Evolutionary conservation across 2,113 vertebrate species (phyloP), one percentile per base, ranked within the genome.

Genomic region (Dicrurus megarhynchus): DNA sequence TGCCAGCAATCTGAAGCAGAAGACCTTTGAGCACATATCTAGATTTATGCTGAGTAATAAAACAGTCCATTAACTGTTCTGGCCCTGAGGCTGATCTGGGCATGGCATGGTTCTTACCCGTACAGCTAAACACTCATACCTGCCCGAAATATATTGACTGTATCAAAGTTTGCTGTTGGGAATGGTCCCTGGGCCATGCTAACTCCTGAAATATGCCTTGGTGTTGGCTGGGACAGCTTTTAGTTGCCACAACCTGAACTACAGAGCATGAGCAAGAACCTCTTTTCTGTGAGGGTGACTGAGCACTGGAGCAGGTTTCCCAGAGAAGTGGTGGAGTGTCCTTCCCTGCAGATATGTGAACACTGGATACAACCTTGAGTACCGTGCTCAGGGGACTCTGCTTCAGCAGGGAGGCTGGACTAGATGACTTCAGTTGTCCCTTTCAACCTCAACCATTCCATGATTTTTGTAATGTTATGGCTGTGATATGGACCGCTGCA

Each of bases 381-480:
- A 53, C 10, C 0, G 0, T 55, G n/a, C 20, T 75, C 20, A 41
- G n/a, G 37, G 33, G 23, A 32, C n/a, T 39, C 46, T 67, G 13
- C 13, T 46, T 53, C n/a, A 47, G 47, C 61, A 47, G 46, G 39
- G 13, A 53, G 39, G 47, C 55, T 75, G 53, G 53, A 20, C 46
- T 26, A 10, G 39, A 6, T 60, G 46, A 9, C 11, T 83, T 39
- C 17, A 23, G 7, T 6, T 49, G 26, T 55, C 26, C 30, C 8
- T 44, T 59, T 44, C 44, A 59, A 33, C 5, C 13, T 35, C 23
- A 49, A 77, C 26, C 22, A 35, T 69, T 42, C 63, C 22, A 35
- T 28, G 35, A 32, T 56, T 56, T 56, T 84, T 42, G 17, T 26
- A 18, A 17, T n/a, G 39, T 39, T 33, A 13, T 46, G n/a, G 27